These are phyloP conservation scores for Cricetomys ansorgei DNA, from an alignment of 2,113 vertebrate genomes.

Conservation along the genomic window DNA sequence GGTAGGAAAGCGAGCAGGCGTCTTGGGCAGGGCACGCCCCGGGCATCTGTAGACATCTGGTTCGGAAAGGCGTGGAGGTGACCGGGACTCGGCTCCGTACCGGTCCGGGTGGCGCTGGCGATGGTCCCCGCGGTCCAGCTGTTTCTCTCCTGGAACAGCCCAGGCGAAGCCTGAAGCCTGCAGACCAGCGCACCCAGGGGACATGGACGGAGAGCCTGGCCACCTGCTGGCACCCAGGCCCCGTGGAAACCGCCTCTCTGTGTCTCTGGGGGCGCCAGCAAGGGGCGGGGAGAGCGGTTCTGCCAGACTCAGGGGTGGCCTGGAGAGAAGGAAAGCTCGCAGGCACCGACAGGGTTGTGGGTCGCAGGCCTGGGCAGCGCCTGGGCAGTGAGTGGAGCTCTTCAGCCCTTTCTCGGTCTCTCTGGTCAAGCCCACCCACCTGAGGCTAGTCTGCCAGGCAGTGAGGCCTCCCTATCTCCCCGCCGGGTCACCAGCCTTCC, in stretches of 20 bases:
- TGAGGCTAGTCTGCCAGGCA: not conserved
- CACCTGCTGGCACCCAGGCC: not conserved
- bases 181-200: not conserved
- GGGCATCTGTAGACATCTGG: not conserved
- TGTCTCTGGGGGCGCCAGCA: not conserved
- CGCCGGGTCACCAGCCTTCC: not conserved
- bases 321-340: not conserved
- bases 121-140: rapidly evolving
- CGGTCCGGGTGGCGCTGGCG: too few relatives aligned
- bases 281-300: not conserved
- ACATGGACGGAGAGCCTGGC: not conserved
- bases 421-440: not conserved
- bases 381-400: too few relatives aligned
- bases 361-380: not conserved
- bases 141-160: too few relatives aligned
- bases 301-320: not conserved
- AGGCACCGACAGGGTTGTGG: too few relatives aligned
- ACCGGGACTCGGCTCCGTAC: not conserved
- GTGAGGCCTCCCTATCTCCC: not conserved
- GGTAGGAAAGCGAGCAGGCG: not conserved
- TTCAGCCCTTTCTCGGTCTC: not conserved
- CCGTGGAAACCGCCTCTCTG: not conserved
- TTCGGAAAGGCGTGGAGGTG: not conserved
- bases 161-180: not conserved
- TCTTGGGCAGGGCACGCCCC: not conserved